Percentiles rank a stretch among this genome's conserved stretches.
These are phyloP conservation scores for cattle (Bos taurus) DNA, from an alignment of 2,113 vertebrate genomes.

Conservation along the genomic window ARS-UCD2.0 NC_037342.1:52165501-52166000, in stretches of 20 bases:
- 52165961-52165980: neutral
- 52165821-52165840: slow-evolving; percentile 48
- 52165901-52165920: neutral
- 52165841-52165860: neutral
- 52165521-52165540: neutral
- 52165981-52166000: neutral
- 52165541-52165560: neutral
- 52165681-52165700: slow-evolving; percentile 34
- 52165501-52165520: neutral
- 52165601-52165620: neutral
- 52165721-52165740: slow-evolving; percentile 70
- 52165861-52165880: neutral
- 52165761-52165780: slow-evolving; percentile 65
- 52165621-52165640: neutral
- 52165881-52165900: neutral
- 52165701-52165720: slow-evolving; percentile 38
- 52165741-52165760: slow-evolving; percentile 54
- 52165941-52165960: neutral
- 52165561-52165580: neutral
- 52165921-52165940: neutral
- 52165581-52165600: neutral
- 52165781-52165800: slow-evolving; percentile 59
- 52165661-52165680: slow-evolving; percentile 12
- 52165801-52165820: slow-evolving; percentile 75
- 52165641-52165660: neutral